Percentiles rank a stretch among this genome's conserved stretches.
These are phyloP conservation scores for Eonycteris spelaea DNA, from an alignment of 2,113 vertebrate genomes.

Conservation along the genomic window DNA sequence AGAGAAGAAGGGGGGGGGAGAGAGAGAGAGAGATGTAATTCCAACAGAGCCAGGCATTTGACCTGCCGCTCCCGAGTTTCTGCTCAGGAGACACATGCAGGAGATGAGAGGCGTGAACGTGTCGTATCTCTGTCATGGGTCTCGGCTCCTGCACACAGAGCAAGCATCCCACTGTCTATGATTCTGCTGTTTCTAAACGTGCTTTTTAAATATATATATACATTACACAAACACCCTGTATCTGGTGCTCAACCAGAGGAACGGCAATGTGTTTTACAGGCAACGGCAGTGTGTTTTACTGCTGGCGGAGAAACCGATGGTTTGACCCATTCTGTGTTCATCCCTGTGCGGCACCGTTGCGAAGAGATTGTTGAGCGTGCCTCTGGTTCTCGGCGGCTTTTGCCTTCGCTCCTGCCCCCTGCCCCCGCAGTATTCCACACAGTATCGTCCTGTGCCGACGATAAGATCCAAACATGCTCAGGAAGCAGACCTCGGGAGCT, in stretches of 20 bases:
- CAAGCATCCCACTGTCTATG: not conserved
- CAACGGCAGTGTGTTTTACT: not conserved
- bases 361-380: rapidly evolving
- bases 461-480: not conserved
- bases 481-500: not conserved
- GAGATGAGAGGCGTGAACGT: rapidly evolving
- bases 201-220: not conserved
- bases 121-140: rapidly evolving
- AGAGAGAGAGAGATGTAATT: not conserved
- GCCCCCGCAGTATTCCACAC: not conserved
- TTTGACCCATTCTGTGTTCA: not conserved
- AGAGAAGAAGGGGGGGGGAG: not conserved
- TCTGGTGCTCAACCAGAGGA: not conserved
- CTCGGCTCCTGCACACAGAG: rapidly evolving
- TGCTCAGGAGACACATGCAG: not conserved
- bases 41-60: rapidly evolving
- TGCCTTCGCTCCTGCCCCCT: not conserved
- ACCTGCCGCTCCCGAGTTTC: rapidly evolving
- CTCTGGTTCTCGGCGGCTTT: not conserved
- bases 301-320: not conserved
- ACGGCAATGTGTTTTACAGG: not conserved
- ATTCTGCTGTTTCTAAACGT: not conserved
- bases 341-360: not conserved
- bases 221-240: not conserved
- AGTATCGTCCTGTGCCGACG: not conserved